phyloP scores from a whole-genome alignment of 2,888 invertebrate genomes.

The Eupithecia subfuscata region DNA sequence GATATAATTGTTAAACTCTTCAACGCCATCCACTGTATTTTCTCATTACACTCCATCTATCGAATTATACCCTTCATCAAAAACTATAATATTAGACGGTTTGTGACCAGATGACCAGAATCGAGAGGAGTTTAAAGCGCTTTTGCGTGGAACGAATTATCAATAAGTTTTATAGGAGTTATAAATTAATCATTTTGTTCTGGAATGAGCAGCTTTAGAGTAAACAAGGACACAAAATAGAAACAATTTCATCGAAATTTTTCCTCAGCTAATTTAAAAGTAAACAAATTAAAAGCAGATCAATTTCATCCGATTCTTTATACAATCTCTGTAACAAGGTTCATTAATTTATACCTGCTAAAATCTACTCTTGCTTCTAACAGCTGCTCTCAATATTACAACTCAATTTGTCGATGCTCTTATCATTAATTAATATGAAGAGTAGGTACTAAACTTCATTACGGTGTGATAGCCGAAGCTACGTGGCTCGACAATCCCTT shows the following conservation, averaged over 20 bases:
- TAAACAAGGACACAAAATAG: neutral
- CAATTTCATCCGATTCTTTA: neutral
- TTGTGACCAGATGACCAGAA: slow-evolving; percentile 71
- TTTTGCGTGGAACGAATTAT: slow-evolving; percentile 69
- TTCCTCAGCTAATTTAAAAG: neutral
- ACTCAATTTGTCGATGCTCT: slow-evolving; percentile 30
- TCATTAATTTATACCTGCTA: slow-evolving; percentile 19
- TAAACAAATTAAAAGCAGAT: slow-evolving; percentile 6
- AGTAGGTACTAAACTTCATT: slow-evolving; percentile 35
- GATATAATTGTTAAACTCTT: slow-evolving; percentile 46
- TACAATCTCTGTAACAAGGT: neutral
- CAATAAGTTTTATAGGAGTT: slow-evolving; percentile 48
- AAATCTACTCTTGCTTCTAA: slow-evolving; percentile 18
- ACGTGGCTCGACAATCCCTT: neutral
- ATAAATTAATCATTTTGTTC: neutral
- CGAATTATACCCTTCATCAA: slow-evolving; percentile 50
- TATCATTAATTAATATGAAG: slow-evolving; percentile 36
- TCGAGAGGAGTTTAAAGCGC: neutral
- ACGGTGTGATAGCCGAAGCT: slow-evolving; percentile 22
- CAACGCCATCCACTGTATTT: slow-evolving; percentile 47
- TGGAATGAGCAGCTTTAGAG: slow-evolving; percentile 1
- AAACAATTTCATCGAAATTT: neutral
- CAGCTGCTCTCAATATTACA: slow-evolving; percentile 28
- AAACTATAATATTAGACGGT: slow-evolving; percentile 53
- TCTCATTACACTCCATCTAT: slow-evolving; percentile 44